Evolutionary conservation across 37 sponge, comb jelly and placozoan species (phyloP).

Genomic region (Beroe ovata): DNA sequence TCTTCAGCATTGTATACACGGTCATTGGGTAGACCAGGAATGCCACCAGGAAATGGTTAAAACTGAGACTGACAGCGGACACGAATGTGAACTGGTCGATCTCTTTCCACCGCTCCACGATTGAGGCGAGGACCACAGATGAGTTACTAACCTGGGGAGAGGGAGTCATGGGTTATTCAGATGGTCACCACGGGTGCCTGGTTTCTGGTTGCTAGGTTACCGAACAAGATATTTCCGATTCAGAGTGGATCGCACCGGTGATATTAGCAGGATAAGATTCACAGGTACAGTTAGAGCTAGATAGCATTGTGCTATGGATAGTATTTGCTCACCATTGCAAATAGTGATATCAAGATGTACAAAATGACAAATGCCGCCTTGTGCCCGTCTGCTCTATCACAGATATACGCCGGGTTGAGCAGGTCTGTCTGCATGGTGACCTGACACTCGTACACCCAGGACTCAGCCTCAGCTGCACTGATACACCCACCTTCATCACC

Average conservation of each 20-base stretch:
- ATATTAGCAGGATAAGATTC: too few relatives aligned
- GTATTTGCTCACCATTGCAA: constrained; percentile 49
- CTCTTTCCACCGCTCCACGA: constrained; percentile 63
- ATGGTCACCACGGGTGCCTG: too few relatives aligned
- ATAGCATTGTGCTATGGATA: too few relatives aligned
- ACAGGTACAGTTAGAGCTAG: too few relatives aligned
- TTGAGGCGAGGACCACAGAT: constrained; percentile 54
- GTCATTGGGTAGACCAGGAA: constrained; percentile 61
- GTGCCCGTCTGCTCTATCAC: not conserved
- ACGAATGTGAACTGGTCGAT: constrained; percentile 65
- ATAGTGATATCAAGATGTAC: not conserved
- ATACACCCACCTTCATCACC: too few relatives aligned
- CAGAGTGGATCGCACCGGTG: too few relatives aligned
- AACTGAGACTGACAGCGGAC: constrained; percentile 49
- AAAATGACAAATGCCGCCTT: not conserved
- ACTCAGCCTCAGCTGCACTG: too few relatives aligned
- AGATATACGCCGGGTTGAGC: constrained; percentile 35
- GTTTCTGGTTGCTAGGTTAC: too few relatives aligned
- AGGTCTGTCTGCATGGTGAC: constrained; percentile 55
- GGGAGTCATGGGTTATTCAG: too few relatives aligned
- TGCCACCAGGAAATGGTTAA: constrained; percentile 60
- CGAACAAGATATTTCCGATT: too few relatives aligned
- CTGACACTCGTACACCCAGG: too few relatives aligned
- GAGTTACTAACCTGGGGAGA: constrained; percentile 47
- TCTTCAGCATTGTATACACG: constrained; percentile 52